phyloP scores from a whole-genome alignment of 2,113 vertebrate genomes.

The Ibidorhyncha struthersii region DNA sequence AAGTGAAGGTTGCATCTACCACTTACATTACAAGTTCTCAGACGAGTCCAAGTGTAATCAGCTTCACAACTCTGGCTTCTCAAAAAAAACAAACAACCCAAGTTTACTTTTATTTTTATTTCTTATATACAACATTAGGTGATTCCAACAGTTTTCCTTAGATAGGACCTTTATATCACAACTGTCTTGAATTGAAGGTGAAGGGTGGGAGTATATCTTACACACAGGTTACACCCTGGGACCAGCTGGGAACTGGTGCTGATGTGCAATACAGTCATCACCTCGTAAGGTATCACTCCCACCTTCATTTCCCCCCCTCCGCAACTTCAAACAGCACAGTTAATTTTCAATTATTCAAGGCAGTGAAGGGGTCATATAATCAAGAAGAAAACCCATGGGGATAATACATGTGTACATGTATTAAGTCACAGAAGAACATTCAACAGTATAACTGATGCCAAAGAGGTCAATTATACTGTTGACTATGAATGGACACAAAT shows the following conservation, averaged over 20 bases:
- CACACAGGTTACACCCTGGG: neutral
- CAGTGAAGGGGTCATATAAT: neutral
- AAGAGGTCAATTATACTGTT: neutral
- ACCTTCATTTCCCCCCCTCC: neutral
- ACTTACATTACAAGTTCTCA: neutral
- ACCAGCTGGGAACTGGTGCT: neutral
- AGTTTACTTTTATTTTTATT: neutral
- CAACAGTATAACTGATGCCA: neutral
- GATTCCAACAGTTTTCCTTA: neutral
- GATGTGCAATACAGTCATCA: neutral
- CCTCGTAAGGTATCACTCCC: neutral
- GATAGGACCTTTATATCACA: fast-evolving
- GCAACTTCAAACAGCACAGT: neutral
- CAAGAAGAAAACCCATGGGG: neutral
- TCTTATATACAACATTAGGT: neutral
- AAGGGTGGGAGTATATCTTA: too few relatives aligned
- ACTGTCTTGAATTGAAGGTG: neutral
- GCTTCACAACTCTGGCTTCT: neutral
- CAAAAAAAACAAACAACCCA: neutral
- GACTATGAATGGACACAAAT: neutral
- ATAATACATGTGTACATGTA: neutral
- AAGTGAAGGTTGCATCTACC: neutral
- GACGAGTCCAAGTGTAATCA: neutral
- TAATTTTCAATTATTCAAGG: neutral
- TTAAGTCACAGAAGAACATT: neutral